Base-by-base conservation (phyloP, 2,888 invertebrate genomes). In the Lampropteryx suffumata region DNA sequence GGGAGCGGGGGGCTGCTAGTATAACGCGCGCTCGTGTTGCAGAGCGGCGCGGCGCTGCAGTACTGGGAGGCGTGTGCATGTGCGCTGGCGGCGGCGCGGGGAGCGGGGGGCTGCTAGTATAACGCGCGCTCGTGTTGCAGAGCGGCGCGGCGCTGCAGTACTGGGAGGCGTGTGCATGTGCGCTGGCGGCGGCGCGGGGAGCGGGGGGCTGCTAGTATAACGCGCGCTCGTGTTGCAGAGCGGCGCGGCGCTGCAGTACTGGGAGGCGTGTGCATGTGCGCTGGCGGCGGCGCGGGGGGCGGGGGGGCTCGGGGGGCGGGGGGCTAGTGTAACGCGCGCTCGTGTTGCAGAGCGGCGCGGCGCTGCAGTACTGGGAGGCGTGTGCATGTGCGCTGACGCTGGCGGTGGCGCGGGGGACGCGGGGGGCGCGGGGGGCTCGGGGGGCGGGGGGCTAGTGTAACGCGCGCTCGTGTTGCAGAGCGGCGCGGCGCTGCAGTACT, bases 61-160 rank as follows among this genome's bases (percentile, higher is more conserved):
- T 79, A 72, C 76, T 65, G 62, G 61, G 79, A 80, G 79, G 73
- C 74, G 62, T 37, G 46, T 45, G 79, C 77, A 41, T 64, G 66
- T 59, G 77, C 79, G 60, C 45, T 45, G 59, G 69, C 64, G 60
- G 40, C 40, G 50, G 45, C 58, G 55, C 13, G 17, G 3, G 17
- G 4, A 4, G 17, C 17, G 17, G 3, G 17, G 17, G 3, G 17
- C 6, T 7, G 12, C 26, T 10, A 29, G 1, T 3, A 2, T 17
- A 4, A 4, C 11, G 7, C 12, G 5, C 12, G 21, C 4, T 21
- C 0, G 6, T 17, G 45, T 27, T 11, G 33, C 39, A 46, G 55
- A 44, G 59, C 42, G 59, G 24, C 50, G 41, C 5, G 29, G 55
- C 47, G 44, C 40, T 24, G 57, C 75, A 78, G 54, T 79, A 72